phyloP scores from a whole-genome alignment of 2,888 invertebrate genomes.

The Chorisops tibialis region DNA sequence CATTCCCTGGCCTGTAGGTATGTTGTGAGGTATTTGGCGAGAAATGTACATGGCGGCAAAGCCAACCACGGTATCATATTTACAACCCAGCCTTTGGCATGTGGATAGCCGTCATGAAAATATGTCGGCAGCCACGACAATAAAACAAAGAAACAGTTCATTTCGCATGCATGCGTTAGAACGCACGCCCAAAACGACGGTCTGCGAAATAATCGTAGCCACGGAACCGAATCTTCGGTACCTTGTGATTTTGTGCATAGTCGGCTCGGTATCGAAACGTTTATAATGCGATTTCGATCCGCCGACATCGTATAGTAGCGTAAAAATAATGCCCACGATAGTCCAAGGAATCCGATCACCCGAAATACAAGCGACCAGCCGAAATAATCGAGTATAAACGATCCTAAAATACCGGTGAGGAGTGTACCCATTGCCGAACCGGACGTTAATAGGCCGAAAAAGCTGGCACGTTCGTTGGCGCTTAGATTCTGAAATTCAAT shows the following conservation, averaged over 20 bases:
- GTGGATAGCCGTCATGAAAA: conserved; percentile 67
- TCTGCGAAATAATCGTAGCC: conserved; percentile 58
- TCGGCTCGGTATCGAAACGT: conserved; percentile 48
- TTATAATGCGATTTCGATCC: conserved; percentile 49
- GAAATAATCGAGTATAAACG: conserved; percentile 61
- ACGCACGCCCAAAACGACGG: conserved; percentile 68
- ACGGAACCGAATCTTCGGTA: conserved; percentile 55
- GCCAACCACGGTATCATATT: conserved; percentile 70
- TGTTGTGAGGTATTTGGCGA: conserved; percentile 62
- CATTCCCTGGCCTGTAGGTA: conserved; percentile 56
- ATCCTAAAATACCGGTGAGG: conserved; percentile 64
- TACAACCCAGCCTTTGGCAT: conserved; percentile 66
- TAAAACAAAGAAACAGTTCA: conserved; percentile 68
- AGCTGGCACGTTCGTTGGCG: conserved; percentile 62
- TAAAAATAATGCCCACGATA: conserved; percentile 58
- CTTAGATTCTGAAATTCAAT: conserved; percentile 54
- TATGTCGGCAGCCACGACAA: conserved; percentile 72
- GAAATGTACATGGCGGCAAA: conserved; percentile 60
- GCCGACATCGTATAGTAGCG: conserved; percentile 56
- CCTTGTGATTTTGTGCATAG: conserved; percentile 47
- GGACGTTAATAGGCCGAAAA: conserved; percentile 63
- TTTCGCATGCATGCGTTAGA: conserved; percentile 67
- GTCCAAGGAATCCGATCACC: conserved; percentile 58
- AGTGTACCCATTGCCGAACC: conserved; percentile 63
- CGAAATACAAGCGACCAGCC: conserved; percentile 67